Evolutionary conservation across 2,888 invertebrate genomes (phyloP).

Genomic region (Imbricaverruca yamaguchii): DNA sequence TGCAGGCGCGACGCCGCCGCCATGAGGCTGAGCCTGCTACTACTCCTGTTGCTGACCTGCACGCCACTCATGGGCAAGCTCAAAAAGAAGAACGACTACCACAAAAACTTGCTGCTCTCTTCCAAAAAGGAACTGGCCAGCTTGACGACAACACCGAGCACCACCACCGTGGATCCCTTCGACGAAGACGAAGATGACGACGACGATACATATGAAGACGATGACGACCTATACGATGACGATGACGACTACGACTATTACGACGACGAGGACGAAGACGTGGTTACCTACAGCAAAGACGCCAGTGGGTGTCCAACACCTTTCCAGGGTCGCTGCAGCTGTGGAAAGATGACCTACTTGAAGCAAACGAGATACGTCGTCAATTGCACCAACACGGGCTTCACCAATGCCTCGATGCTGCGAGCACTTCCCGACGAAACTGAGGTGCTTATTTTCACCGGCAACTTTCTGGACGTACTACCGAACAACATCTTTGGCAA

Average conservation of each 20-base stretch:
- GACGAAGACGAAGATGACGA: background rate
- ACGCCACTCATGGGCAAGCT: background rate
- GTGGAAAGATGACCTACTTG: conserved; percentile 32
- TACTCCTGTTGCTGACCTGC: background rate
- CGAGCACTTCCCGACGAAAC: conserved; percentile 56
- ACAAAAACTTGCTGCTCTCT: background rate
- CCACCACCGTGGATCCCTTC: background rate
- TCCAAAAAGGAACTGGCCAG: background rate
- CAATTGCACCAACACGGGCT: conserved; percentile 59
- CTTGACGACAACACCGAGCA: background rate
- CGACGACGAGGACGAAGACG: background rate
- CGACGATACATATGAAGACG: background rate
- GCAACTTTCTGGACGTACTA: conserved; percentile 56
- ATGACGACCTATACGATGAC: background rate
- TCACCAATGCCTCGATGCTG: conserved; percentile 53
- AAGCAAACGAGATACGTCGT: conserved; percentile 50
- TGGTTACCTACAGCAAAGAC: background rate
- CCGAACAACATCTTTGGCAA: conserved; percentile 65
- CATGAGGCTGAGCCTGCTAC: background rate
- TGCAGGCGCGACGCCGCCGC: background rate
- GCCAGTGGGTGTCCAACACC: conserved; percentile 32
- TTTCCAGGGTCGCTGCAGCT: conserved; percentile 34
- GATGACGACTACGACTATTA: background rate
- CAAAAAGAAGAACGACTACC: background rate
- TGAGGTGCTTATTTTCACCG: conserved; percentile 59